phyloP scores from a whole-genome alignment of 2,113 vertebrate genomes.

The Apodemus speciosus region DNA sequence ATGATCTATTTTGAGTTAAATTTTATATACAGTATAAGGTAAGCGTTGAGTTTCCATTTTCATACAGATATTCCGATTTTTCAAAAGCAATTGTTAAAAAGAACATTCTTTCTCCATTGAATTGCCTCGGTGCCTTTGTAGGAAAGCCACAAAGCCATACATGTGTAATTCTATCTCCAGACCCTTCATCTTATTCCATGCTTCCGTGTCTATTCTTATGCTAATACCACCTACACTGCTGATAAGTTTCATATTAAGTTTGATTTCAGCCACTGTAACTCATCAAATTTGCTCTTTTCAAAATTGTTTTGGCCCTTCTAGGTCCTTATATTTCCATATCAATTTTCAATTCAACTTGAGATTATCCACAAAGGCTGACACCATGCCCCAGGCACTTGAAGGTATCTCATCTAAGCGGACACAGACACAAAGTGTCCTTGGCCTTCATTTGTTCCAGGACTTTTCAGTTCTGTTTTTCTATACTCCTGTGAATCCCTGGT shows the following conservation, averaged over 20 bases:
- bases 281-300: background rate
- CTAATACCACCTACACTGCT: background rate
- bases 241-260: background rate
- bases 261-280: background rate
- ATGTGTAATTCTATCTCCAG: background rate
- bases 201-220: background rate
- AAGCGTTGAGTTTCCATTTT: background rate
- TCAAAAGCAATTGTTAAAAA: constrained; percentile 35
- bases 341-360: background rate
- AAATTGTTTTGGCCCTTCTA: background rate
- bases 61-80: constrained; percentile 32
- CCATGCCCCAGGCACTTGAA: rapidly evolving
- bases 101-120: background rate
- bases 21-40: background rate
- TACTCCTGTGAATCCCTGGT: background rate
- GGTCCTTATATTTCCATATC: background rate
- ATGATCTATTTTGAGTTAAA: background rate
- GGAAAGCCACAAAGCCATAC: background rate
- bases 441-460: background rate
- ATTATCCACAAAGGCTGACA: background rate
- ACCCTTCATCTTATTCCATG: background rate
- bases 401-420: background rate
- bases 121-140: background rate
- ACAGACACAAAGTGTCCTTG: too few relatives aligned
- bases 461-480: background rate